Evolutionary conservation across 2,888 invertebrate species (phyloP), one percentile per base, ranked within the genome.

Genomic region (Calameuta filiformis): DNA sequence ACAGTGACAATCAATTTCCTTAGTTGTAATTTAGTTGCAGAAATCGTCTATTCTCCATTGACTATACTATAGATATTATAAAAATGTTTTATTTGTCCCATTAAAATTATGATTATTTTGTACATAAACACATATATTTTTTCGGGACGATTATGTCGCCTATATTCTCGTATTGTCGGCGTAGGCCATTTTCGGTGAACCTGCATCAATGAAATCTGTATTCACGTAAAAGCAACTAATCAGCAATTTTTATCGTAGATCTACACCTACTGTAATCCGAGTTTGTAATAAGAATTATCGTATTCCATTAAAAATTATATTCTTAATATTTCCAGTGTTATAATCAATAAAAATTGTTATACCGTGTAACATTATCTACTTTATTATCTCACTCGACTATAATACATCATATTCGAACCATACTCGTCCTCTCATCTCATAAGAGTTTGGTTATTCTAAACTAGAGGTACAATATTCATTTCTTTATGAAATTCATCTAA

Each of bases 401-500:
- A 68, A 68, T 35, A 33, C 56, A 56, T 68, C 31, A 69, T 37
- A 76, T 12, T 37, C 23, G 30, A 15, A 80, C 76, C 23, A 77
- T 68, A 37, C 73, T 6, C 3, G 71, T 71, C 71, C 12, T 12
- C 71, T 23, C 15, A 56, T 9, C 23, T 40, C 40, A 75, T 56
- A 76, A 73, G 73, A 76, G 23, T 73, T 78, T 77, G n/a, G n/a
- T 56, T 56, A 30, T 9, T 76, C 73, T 75, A 68, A 15, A 91
- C 83, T 80, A 96, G 92, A 78, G 93, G 93, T 75, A 92, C 92
- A 84, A 98, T 96, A 87, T 96, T 96, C 88, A 98, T 93, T 93
- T 98, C 97, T 83, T 93, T 93, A 86, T 97, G 94, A 83, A 99
- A 94, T 68, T 98, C 97, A 34, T 93, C 92, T 71, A 99, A 92